phyloP scores from a whole-genome alignment of 1,140 invertebrate species.

The Tetramorium alpestre region DNA sequence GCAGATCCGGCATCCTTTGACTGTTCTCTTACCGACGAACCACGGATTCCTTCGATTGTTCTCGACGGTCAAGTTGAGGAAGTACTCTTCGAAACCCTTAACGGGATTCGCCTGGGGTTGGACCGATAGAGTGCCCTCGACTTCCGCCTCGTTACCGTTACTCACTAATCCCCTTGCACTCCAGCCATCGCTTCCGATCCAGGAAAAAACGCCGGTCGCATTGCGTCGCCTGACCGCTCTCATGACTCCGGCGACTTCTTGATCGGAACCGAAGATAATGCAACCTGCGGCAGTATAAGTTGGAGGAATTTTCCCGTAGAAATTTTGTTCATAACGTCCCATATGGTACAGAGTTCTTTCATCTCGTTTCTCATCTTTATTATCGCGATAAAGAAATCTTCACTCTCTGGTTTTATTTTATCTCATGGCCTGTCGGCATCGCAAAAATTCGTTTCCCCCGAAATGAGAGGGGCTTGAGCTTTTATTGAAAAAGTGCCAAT shows the following conservation, averaged over 20 bases:
- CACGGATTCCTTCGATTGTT: constrained; percentile 96
- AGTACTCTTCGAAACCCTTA: constrained; percentile 95
- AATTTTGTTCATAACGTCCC: neutral
- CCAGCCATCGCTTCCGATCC: constrained; percentile 98
- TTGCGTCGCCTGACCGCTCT: constrained; percentile 93
- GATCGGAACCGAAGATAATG: constrained; percentile 98
- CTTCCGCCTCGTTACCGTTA: constrained; percentile 94
- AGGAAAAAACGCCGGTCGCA: constrained; percentile 96
- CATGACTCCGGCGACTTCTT: constrained; percentile 98
- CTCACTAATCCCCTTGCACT: constrained; percentile 93
- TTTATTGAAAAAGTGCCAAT: constrained; percentile 51
- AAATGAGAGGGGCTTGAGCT: neutral
- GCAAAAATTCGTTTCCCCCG: constrained; percentile 5
- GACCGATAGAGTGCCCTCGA: constrained; percentile 96
- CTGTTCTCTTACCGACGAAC: constrained; percentile 92
- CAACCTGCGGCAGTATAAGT: constrained; percentile 89
- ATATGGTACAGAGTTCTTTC: neutral
- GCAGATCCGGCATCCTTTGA: neutral
- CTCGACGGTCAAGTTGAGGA: constrained; percentile 93
- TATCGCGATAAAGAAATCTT: neutral
- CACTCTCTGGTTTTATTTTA: constrained; percentile 10
- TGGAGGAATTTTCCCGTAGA: neutral
- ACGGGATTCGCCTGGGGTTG: constrained; percentile 96
- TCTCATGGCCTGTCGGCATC: neutral
- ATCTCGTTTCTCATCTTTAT: neutral